Percentiles rank a stretch among this genome's conserved stretches.
Conservation (phyloP, 2,113 vertebrate species). For the Puffinus mauretanicus region DNA sequence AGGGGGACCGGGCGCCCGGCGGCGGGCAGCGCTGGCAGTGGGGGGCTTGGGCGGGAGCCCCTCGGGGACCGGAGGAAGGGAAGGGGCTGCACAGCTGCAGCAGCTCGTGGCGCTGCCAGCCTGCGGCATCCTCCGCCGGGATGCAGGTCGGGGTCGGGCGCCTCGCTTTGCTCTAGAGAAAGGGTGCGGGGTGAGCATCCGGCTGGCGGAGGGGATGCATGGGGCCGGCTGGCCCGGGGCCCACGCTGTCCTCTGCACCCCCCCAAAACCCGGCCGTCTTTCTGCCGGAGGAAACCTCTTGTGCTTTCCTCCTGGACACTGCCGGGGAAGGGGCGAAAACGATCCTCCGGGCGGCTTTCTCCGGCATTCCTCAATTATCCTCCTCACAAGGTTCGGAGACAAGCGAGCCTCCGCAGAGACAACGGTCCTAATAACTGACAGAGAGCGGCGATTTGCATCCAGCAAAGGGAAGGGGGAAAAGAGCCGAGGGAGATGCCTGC, state of each 20-base stretch:
- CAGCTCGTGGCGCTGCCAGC: accelerated
- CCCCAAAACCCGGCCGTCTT: accelerated
- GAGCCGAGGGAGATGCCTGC: background rate
- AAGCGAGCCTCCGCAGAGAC: background rate
- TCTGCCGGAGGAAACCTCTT: background rate
- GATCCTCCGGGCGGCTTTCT: background rate
- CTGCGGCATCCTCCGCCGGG: accelerated
- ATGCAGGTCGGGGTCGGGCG: accelerated
- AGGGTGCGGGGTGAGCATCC: background rate
- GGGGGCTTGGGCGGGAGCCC: background rate
- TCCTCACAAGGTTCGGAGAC: background rate
- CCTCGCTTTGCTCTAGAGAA: background rate
- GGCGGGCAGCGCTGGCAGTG: background rate
- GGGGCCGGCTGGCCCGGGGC: background rate
- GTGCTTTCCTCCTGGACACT: background rate
- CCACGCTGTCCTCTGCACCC: background rate
- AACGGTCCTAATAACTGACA: background rate
- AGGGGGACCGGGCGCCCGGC: background rate
- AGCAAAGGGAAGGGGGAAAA: background rate
- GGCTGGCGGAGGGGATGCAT: accelerated
- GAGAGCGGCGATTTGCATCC: background rate
- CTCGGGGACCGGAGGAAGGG: accelerated
- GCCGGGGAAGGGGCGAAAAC: background rate
- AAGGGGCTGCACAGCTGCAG: background rate
- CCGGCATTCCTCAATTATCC: background rate